phyloP scores from a whole-genome alignment of 2,113 vertebrate genomes.

The Hyla sarda region DNA sequence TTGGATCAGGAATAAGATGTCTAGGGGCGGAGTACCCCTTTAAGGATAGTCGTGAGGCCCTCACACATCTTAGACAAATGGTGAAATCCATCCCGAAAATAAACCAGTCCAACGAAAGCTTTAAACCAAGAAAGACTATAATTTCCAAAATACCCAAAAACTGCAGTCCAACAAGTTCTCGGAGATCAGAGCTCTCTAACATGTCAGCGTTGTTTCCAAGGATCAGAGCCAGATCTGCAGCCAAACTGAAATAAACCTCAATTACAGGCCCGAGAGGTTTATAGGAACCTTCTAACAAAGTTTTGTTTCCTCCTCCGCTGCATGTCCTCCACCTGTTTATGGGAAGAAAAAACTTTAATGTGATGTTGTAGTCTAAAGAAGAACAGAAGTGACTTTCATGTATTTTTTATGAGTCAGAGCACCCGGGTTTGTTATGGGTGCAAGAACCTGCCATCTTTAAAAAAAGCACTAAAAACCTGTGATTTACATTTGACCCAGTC shows the following conservation, averaged over 20 bases:
- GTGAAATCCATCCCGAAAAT: no score
- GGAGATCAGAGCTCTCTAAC: no score
- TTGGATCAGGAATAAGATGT: no score
- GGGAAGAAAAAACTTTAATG: conserved; percentile 10
- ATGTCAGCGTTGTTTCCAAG: not conserved
- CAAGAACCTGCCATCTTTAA: not conserved
- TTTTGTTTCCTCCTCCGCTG: not conserved
- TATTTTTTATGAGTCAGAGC: conserved; percentile 30
- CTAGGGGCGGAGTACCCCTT: no score
- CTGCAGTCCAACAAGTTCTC: no score
- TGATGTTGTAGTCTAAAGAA: not conserved
- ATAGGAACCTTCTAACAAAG: not conserved
- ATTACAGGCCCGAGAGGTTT: conserved; percentile 7
- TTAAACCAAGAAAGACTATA: no score
- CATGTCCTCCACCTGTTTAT: not conserved
- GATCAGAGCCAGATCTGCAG: not conserved
- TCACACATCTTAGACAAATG: no score
- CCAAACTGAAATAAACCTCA: not conserved
- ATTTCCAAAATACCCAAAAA: no score
- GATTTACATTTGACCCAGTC: not conserved
- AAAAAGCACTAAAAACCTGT: not conserved
- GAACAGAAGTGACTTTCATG: conserved; percentile 35
- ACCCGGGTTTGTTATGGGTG: not conserved
- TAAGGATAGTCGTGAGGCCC: no score
- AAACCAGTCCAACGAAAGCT: no score